Conservation (phyloP, 2,797 vertebrate genomes). For the Vultur gryphus region DNA sequence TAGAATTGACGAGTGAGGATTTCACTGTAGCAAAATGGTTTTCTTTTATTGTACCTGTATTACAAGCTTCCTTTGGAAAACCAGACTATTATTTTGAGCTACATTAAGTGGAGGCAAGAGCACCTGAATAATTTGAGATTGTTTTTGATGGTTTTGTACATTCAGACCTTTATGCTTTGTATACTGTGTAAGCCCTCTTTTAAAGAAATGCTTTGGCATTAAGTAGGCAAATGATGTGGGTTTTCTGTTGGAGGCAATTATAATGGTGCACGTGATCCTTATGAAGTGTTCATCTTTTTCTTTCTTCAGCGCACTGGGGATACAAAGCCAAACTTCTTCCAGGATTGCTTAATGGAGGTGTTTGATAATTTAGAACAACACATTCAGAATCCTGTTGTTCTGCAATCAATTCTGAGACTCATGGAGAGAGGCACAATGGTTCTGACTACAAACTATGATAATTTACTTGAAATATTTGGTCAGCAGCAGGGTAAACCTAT, state of each 20-base stretch:
- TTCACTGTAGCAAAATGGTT: background rate
- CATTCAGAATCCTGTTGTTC: conserved; percentile 69
- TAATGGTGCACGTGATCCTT: fast-evolving
- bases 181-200: background rate
- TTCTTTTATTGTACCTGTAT: background rate
- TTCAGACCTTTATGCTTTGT: background rate
- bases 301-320: conserved; percentile 64
- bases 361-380: conserved; percentile 73
- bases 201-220: background rate
- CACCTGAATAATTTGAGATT: background rate
- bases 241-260: background rate
- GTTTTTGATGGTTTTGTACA: background rate
- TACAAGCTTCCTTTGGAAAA: background rate
- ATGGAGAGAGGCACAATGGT: conserved; percentile 76
- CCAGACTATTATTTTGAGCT: background rate
- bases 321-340: conserved; percentile 76
- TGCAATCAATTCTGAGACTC: conserved; percentile 68
- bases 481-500: conserved; percentile 73
- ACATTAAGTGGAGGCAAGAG: background rate
- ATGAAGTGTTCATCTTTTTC: background rate
- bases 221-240: background rate
- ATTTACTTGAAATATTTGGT: conserved; percentile 76
- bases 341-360: conserved; percentile 77
- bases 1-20: background rate
- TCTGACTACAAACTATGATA: conserved; percentile 76